phyloP scores from a whole-genome alignment of 2,113 vertebrate species.

The Nematolebias whitei region DNA sequence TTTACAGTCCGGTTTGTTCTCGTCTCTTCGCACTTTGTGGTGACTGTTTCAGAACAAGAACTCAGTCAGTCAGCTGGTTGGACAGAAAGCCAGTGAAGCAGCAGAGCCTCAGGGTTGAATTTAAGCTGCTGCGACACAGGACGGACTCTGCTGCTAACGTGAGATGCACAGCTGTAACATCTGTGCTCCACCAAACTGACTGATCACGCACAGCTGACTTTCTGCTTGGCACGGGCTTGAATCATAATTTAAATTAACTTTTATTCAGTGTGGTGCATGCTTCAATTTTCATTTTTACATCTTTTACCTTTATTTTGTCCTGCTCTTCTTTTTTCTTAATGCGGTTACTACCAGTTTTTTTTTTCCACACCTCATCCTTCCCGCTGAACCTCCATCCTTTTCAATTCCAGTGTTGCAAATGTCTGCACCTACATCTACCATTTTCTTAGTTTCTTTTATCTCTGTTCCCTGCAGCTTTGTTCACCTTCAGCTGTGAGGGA shows the following conservation, averaged over 20 bases:
- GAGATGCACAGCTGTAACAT: conserved; percentile 29
- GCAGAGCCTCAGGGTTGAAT: conserved; percentile 43
- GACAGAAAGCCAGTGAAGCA: conserved; percentile 35
- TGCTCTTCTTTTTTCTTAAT: conserved; percentile 35
- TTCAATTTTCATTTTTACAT: conserved; percentile 38
- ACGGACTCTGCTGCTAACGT: conserved; percentile 41
- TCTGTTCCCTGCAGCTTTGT: conserved; percentile 2
- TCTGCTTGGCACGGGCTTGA: conserved; percentile 23
- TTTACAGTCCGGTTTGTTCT: conserved; percentile 32
- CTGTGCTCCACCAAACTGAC: conserved; percentile 20
- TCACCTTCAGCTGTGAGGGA: conserved; percentile 28
- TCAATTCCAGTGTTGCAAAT: conserved; percentile 20
- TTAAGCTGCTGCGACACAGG: conserved; percentile 40
- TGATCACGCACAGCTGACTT: background rate
- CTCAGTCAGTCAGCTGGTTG: conserved; percentile 24
- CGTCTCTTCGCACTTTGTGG: conserved; percentile 14
- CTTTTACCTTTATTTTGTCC: conserved; percentile 42
- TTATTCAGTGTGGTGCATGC: conserved; percentile 22
- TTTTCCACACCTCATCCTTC: conserved; percentile 26
- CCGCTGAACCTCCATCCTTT: conserved; percentile 19
- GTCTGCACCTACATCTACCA: conserved; percentile 4
- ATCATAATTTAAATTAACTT: conserved; percentile 40
- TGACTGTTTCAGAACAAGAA: conserved; percentile 31
- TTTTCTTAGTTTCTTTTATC: background rate
- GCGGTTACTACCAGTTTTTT: conserved; percentile 40